Base-by-base conservation (phyloP, 2,888 invertebrate species). In the Spilosoma lubricipeda region DNA sequence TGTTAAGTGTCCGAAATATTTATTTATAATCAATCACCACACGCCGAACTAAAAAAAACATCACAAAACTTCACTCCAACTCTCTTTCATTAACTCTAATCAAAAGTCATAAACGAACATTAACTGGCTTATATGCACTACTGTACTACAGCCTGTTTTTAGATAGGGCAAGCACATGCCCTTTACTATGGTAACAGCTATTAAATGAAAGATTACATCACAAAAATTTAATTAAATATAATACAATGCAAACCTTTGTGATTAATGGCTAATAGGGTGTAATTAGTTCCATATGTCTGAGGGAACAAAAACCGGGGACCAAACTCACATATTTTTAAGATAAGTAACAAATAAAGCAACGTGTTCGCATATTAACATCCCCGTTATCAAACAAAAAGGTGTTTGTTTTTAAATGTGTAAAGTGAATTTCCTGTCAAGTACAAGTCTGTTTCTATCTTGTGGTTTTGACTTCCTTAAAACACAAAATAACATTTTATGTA, bases 381-480 rank as follows among this genome's bases (percentile, higher is more conserved):
- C 27, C n/a, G 9, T 56, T n/a, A n/a, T n/a, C 9, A 56, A 56
- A n/a, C n/a, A 56, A 56, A 56, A 48, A 48, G 1, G 23, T 27
- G 56, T 27, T 13, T 20, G 48, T 48, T 48, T 48, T 48, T 20
- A 48, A 48, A 20, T 48, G 48, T 48, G 18, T 48, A 20, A 20
- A 20, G 20, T 45, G 45, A 45, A n/a, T 27, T 59, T 59, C n/a
- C 27, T 59, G n/a, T 59, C 1, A 11, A 59, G 27, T 59, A 59
- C 11, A 59, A 56, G 3, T 11, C 56, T 56, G n/a, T n/a, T 59
- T 3, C 3, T 59, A 59, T 3, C 56, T 13, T 59, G 27, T n/a
- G 56, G 18, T 39, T 71, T 71, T 71, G 30, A 23, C 45, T 71
- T 65, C 33, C 30, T 20, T 48, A 20, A 48, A 48, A 48, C 15